These are phyloP conservation scores for Orussus abietinus DNA, from an alignment of 1,140 invertebrate species.

Conservation along the genomic window DNA sequence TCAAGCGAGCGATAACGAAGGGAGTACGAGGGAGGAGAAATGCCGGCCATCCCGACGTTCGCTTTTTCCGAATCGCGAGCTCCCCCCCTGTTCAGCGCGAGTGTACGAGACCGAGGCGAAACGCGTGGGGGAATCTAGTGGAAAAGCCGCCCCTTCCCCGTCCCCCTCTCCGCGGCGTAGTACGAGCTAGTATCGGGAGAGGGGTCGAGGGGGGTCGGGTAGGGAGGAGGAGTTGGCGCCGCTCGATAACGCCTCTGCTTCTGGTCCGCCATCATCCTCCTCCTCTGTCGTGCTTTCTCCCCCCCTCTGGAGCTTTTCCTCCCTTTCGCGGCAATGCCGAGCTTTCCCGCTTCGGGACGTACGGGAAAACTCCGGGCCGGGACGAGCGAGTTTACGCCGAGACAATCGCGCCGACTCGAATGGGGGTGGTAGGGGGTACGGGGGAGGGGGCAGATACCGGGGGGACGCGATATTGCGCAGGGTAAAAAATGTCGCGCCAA, in stretches of 20 bases:
- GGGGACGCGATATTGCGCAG: no score
- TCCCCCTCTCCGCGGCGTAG: slow-evolving; percentile 9
- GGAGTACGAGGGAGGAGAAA: neutral
- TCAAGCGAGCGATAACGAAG: neutral
- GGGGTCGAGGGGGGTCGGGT: neutral
- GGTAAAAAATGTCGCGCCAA: no score
- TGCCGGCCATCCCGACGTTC: no score
- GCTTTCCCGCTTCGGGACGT: no score
- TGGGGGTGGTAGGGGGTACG: no score
- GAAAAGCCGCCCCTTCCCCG: slow-evolving; percentile 13
- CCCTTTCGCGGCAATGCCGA: no score
- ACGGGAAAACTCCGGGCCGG: neutral
- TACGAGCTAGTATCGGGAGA: slow-evolving; percentile 5
- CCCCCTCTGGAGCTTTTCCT: no score
- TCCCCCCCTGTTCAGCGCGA: no score
- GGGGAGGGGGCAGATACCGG: no score
- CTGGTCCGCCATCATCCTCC: slow-evolving; percentile 13
- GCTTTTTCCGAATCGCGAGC: no score
- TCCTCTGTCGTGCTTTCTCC: slow-evolving; percentile 13
- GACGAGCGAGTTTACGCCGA: neutral
- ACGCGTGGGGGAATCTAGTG: neutral
- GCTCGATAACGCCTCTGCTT: slow-evolving; percentile 27
- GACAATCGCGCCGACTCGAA: neutral
- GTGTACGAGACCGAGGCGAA: neutral
- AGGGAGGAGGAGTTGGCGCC: slow-evolving; percentile 13